phyloP scores from a whole-genome alignment of 2,888 invertebrate species.

The Lymantria monacha region DNA sequence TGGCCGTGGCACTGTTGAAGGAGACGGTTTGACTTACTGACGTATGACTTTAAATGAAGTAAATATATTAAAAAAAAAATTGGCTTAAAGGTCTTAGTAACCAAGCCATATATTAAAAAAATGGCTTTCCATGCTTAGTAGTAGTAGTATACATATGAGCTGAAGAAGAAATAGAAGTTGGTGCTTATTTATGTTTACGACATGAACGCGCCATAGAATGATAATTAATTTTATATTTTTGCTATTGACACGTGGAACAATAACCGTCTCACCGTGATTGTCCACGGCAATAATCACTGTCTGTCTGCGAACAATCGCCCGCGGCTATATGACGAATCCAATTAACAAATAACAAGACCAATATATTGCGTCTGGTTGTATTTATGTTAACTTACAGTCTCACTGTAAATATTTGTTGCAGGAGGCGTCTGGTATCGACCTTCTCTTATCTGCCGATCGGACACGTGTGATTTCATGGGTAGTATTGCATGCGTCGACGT shows the following conservation, averaged over 20 bases:
- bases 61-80: too few species aligned
- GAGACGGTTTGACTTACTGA: too few species aligned
- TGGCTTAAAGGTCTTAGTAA: too few species aligned
- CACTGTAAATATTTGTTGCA: constrained; percentile 77
- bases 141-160: too few species aligned
- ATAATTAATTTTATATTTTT: not conserved
- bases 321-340: constrained; percentile 70
- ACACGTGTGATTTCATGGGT: constrained; percentile 56
- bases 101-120: too few species aligned
- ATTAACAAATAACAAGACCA: constrained; percentile 61
- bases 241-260: constrained; percentile 15
- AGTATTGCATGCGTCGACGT: constrained; percentile 45
- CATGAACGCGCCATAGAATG: too few species aligned
- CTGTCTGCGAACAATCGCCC: constrained; percentile 34
- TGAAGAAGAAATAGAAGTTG: too few species aligned
- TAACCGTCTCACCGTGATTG: constrained; percentile 19
- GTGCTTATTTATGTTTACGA: too few species aligned
- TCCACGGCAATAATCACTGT: constrained; percentile 29
- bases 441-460: constrained; percentile 69
- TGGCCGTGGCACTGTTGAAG: too few species aligned
- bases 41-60: too few species aligned
- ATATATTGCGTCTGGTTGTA: constrained; percentile 70
- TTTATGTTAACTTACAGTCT: constrained; percentile 75
- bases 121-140: too few species aligned
- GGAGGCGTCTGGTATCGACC: constrained; percentile 70